Conservation (phyloP, 2,113 vertebrate genomes). For the Colossoma macropomum region DNA sequence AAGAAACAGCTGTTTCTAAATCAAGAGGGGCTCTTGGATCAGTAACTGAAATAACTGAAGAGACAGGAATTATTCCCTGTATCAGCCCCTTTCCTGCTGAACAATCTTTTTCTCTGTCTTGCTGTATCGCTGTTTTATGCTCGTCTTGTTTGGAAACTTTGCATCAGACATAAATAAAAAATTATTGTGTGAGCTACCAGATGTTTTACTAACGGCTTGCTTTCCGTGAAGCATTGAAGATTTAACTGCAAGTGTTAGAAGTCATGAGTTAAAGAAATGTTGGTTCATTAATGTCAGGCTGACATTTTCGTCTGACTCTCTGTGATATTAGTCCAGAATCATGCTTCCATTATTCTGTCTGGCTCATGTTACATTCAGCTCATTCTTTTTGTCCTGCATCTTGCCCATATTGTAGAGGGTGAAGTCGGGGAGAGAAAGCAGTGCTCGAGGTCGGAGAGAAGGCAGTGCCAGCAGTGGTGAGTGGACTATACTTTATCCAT, state of each 20-base stretch:
- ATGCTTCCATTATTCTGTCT: background rate
- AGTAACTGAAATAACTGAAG: slow-evolving; percentile 6
- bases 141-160: background rate
- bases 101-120: slow-evolving; percentile 18
- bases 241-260: background rate
- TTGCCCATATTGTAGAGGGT: slow-evolving; percentile 78
- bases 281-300: background rate
- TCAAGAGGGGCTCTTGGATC: slow-evolving; percentile 48
- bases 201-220: background rate
- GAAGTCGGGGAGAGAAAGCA: slow-evolving; percentile 88
- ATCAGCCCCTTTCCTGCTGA: slow-evolving; percentile 19
- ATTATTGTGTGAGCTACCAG: background rate
- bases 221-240: too few species aligned
- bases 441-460: slow-evolving; percentile 82
- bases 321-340: background rate
- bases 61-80: slow-evolving; percentile 18
- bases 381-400: background rate
- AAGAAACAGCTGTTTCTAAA: slow-evolving; percentile 66
- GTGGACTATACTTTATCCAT: slow-evolving; percentile 56
- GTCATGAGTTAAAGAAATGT: background rate
- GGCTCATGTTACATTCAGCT: background rate
- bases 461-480: slow-evolving; percentile 86
- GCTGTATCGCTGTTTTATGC: background rate
- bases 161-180: background rate
- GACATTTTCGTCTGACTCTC: background rate